Evolutionary conservation across 2,797 vertebrate genomes (phyloP).

Genomic region (Bradypus variegatus): DNA sequence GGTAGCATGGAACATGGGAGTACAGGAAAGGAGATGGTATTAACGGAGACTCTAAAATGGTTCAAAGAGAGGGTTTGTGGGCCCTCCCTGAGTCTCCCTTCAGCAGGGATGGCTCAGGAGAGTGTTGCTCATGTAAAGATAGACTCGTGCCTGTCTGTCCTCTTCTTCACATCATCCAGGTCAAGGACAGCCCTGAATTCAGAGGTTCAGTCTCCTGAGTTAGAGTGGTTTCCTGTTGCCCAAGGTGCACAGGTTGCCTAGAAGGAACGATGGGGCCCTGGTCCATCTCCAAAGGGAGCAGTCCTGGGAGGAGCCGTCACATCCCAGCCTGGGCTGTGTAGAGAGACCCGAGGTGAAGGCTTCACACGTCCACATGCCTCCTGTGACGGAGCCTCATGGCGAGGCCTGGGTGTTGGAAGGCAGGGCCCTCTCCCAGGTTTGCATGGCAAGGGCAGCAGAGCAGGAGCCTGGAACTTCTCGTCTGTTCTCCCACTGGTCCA

Average conservation of each 20-base stretch:
- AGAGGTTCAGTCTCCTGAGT: background rate
- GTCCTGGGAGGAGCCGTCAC: background rate
- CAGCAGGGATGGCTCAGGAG: background rate
- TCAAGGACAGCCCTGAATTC: background rate
- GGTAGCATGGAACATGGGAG: background rate
- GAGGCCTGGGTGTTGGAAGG: too few relatives aligned
- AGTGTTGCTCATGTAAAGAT: background rate
- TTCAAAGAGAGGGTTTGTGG: background rate
- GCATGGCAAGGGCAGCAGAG: background rate
- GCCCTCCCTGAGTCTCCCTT: fast-evolving
- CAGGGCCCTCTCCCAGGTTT: background rate
- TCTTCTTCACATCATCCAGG: background rate
- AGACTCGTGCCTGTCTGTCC: background rate
- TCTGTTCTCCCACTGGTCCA: background rate
- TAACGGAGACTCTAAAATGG: background rate
- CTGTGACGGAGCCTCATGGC: background rate
- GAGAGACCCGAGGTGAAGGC: background rate
- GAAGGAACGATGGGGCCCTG: background rate
- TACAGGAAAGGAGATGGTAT: background rate
- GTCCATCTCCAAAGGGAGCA: too few relatives aligned
- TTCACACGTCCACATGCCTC: background rate
- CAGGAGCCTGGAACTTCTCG: background rate
- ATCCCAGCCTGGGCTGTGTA: background rate
- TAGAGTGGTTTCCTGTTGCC: background rate
- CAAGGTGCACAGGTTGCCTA: background rate